A percentile compares a stretch with the other conserved stretches of the same genome.
These are phyloP conservation scores for Acronicta psi DNA, from an alignment of 2,888 invertebrate species.

Conservation along the genomic window DNA sequence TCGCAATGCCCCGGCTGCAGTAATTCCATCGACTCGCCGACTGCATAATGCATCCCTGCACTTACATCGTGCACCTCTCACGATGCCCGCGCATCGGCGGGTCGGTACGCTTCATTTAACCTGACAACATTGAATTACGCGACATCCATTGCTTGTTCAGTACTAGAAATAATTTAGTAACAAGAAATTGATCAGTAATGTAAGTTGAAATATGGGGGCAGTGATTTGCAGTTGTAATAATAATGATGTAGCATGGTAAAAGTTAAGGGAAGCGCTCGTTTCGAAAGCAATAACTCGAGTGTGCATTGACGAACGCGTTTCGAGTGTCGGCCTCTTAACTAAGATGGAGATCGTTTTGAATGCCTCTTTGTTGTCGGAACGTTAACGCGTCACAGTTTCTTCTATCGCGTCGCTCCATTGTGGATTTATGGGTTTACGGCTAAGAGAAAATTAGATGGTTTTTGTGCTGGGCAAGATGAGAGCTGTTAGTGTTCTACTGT, in stretches of 20 bases:
- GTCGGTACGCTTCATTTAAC: conserved; percentile 62
- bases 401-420: conserved; percentile 48
- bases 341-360: conserved; percentile 81
- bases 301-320: conserved; percentile 83
- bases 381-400: conserved; percentile 64
- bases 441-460: conserved; percentile 56
- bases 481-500: conserved; percentile 1
- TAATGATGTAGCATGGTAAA: conserved; percentile 44
- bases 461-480: conserved; percentile 46
- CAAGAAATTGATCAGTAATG: conserved; percentile 16
- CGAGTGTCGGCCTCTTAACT: conserved; percentile 79
- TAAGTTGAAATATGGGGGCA: neutral
- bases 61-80: conserved; percentile 75
- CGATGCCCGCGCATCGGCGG: conserved; percentile 60
- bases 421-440: conserved; percentile 52
- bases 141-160: conserved; percentile 47
- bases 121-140: conserved; percentile 18
- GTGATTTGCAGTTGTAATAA: neutral
- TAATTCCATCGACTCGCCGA: conserved; percentile 74
- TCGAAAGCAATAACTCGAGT: conserved; percentile 81
- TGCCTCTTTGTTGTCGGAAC: conserved; percentile 73
- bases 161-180: neutral
- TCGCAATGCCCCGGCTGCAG: conserved; percentile 54
- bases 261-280: conserved; percentile 72
- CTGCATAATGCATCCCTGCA: conserved; percentile 83